Conservation (phyloP, 2,888 invertebrate species). For the Hyposoter didymator region DNA sequence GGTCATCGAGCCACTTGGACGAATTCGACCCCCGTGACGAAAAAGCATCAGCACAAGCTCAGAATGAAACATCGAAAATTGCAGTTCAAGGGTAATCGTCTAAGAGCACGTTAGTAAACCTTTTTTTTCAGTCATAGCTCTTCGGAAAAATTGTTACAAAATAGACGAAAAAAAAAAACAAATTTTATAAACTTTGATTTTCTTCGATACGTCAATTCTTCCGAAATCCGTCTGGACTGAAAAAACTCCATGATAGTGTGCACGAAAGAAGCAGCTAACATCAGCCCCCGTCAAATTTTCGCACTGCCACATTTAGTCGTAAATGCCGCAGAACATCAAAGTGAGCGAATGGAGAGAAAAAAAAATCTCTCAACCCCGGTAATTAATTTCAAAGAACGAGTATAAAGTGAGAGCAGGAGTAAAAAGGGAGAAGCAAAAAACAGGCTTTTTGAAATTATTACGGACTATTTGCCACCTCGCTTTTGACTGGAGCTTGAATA, state of each 20-base stretch:
- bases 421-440: not conserved
- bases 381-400: conserved; percentile 12
- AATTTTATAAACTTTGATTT: not conserved
- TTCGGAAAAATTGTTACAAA: not conserved
- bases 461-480: conserved; percentile 16
- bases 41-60: conserved; percentile 78
- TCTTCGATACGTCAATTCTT: not conserved
- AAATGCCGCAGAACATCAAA: conserved; percentile 4
- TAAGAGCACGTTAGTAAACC: conserved; percentile 78
- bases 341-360: not conserved
- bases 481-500: conserved; percentile 27
- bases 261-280: too few species aligned
- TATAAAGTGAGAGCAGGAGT: not conserved
- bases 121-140: not conserved
- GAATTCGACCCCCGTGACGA: conserved; percentile 64
- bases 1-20: conserved; percentile 71
- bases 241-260: not conserved
- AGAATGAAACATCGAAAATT: conserved; percentile 80
- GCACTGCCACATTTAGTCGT: not conserved
- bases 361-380: not conserved
- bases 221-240: not conserved
- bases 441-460: conserved; percentile 14
- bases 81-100: conserved; percentile 78
- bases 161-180: not conserved
- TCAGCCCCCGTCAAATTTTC: not conserved